Base-by-base conservation (phyloP, 2,888 invertebrate species). In the Acrobasis consociella region DNA sequence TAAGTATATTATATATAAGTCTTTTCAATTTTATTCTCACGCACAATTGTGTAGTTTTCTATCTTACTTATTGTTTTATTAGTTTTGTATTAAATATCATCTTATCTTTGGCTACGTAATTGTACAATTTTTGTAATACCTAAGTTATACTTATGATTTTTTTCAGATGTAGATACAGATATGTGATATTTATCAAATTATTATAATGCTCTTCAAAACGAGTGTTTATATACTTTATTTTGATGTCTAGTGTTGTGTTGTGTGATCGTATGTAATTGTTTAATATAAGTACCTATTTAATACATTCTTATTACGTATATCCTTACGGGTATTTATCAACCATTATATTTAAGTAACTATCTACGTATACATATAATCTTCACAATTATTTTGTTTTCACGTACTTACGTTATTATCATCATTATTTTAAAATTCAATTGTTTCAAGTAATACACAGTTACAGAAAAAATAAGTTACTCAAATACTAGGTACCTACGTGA, bases 201-300 rank as follows among this genome's bases (percentile, higher is more conserved):
- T 46, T 22, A n/a, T 31, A 52, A 52, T 31, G 52, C 52, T 52
- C 52, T 52, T 13, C 13, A n/a, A 37, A 52, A 52, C 52, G 52
- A 52, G 52, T 50, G 15, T 9, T 10, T 50, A 0, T 52, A 31
- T 52, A 22, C 22, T 7, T 52, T 52, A 13, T 51, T 13, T 22
- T 11, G 3, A 3, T 52, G 31, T 52, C 11, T 52, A 31, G 13
- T 31, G 11, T 10, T 52, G n/a, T 52, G n/a, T 52, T 31, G 31
- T 52, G 52, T 52, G 31, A 52, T 11, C 52, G 10, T 52, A 22
- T 31, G 10, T 52, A 7, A 31, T 1, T 52, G 13, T 52, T 31
- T 7, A 13, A 52, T 37, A 37, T 52, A 31, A 31, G 31, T 31
- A 13, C 5, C 13, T 13, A 13, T 13, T 13, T 5, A 13, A n/a